A percentile compares a stretch with the other conserved stretches of the same genome.
Evolutionary conservation across 1,140 invertebrate species (phyloP).

Genomic region (Musca vetustissima): DNA sequence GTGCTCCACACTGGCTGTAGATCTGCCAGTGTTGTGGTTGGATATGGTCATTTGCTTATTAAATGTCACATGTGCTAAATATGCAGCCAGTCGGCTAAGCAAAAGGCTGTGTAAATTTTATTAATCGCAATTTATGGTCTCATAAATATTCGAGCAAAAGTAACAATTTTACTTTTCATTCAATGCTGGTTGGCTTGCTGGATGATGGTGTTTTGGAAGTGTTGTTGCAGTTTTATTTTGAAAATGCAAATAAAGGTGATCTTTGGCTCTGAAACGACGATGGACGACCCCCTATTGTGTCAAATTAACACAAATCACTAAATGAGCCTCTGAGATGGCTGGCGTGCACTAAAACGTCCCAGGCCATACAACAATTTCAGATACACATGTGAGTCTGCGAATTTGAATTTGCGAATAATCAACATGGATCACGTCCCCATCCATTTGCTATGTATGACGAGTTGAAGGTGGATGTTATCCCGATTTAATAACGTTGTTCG

Average conservation of each 20-base stretch:
- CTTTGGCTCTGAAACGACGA: neutral
- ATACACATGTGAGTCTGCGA: too few relatives aligned
- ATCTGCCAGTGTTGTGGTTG: neutral
- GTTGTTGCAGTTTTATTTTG: neutral
- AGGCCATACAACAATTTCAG: too few relatives aligned
- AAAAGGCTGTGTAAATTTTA: constrained; percentile 30
- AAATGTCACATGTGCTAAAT: constrained; percentile 24
- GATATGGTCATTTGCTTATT: constrained; percentile 17
- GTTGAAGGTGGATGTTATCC: too few relatives aligned
- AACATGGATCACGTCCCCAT: too few relatives aligned
- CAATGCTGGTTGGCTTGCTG: constrained; percentile 5
- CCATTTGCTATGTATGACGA: too few relatives aligned
- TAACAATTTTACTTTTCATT: constrained; percentile 17
- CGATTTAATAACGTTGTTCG: too few relatives aligned
- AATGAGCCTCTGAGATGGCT: constrained; percentile 8
- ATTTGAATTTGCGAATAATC: too few relatives aligned
- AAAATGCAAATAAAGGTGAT: neutral
- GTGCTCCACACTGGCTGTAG: too few relatives aligned
- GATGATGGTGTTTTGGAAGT: neutral
- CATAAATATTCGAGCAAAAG: constrained; percentile 26
- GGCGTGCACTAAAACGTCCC: too few relatives aligned
- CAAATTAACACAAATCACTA: constrained; percentile 29
- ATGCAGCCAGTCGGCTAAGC: constrained; percentile 17
- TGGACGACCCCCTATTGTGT: constrained; percentile 26
- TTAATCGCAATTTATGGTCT: constrained; percentile 30